Evolutionary conservation across 2,888 invertebrate species (phyloP), one percentile per base, ranked within the genome.

Genomic region (Acanthosepion lycidas): DNA sequence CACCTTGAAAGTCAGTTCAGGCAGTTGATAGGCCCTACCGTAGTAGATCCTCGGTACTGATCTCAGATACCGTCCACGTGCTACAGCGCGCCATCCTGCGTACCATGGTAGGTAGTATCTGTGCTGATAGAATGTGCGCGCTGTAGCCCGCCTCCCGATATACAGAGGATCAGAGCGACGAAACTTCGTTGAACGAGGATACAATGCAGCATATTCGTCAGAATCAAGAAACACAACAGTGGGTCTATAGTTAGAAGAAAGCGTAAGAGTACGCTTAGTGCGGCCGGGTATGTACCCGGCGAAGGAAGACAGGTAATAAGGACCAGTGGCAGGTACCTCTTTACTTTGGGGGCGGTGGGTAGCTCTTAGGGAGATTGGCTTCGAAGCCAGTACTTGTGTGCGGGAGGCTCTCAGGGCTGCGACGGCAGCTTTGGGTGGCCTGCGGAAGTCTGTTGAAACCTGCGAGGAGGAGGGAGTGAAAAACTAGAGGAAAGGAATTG

Each of bases 321-420:
- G 94, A 64, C 33, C 26, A 48, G n/a, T 64, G 64, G 3, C 55
- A 94, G 53, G 53, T 94, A 94, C 94, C 94, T 94, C 94, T 42
- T 94, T 94, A 55, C 28, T 12, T 48, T n/a, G 42, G 55, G 94
- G 94, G 94, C 28, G 23, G 59, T 20, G 33, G 42, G 26, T 48
- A 51, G 49, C 28, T 51, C 92, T 92, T 92, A 20, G 49, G 48
- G 92, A 33, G 12, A 51, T 12, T n/a, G 92, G 49, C 48, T 26
- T 49, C 92, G 48, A 49, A 48, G 64, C 33, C 55, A 28, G 12
- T 59, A 55, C 55, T 94, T 33, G 33, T 26, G 18, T 28, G 15
- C 94, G 33, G 26, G 48, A 51, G 23, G 48, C 94, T 94, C 94
- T 55, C 26, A 53, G 55, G 94, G 42, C 20, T 64, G 94, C 64